phyloP scores from a whole-genome alignment of 2,888 invertebrate genomes.

The Cyclophora albipunctata region DNA sequence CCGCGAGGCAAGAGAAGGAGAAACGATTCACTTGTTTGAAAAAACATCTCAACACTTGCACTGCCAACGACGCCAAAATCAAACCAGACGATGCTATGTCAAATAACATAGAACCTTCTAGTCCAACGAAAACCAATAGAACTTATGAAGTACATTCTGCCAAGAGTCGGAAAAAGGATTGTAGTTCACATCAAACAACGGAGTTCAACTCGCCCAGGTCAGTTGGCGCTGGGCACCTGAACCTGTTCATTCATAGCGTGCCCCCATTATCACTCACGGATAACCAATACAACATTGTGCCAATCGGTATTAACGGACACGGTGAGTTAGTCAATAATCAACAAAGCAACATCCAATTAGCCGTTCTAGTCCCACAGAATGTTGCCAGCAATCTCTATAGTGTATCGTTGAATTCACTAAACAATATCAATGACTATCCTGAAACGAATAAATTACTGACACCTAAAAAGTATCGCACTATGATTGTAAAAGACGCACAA shows the following conservation, averaged over 20 bases:
- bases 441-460: slow-evolving; percentile 56
- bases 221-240: slow-evolving; percentile 54
- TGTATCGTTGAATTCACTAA: slow-evolving; percentile 58
- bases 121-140: slow-evolving; percentile 58
- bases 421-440: slow-evolving; percentile 43
- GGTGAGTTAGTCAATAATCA: slow-evolving; percentile 57
- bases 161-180: slow-evolving; percentile 55
- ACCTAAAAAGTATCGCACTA: slow-evolving; percentile 65
- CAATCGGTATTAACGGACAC: slow-evolving; percentile 55
- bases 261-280: slow-evolving; percentile 59
- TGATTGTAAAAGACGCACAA: slow-evolving; percentile 75
- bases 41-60: slow-evolving; percentile 31
- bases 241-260: slow-evolving; percentile 62
- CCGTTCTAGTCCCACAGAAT: slow-evolving; percentile 75
- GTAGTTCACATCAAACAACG: slow-evolving; percentile 54
- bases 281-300: slow-evolving; percentile 62
- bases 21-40: slow-evolving; percentile 58
- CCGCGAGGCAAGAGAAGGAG: slow-evolving; percentile 81
- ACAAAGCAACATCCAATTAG: slow-evolving; percentile 73
- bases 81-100: slow-evolving; percentile 35
- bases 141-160: slow-evolving; percentile 63
- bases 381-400: slow-evolving; percentile 57
- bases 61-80: slow-evolving; percentile 30
- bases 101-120: slow-evolving; percentile 33
- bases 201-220: slow-evolving; percentile 64